A percentile compares a stretch with the other conserved stretches of the same genome.
phyloP scores from a whole-genome alignment of 1,140 invertebrate species.

The Zaprionus ghesquierei region DNA sequence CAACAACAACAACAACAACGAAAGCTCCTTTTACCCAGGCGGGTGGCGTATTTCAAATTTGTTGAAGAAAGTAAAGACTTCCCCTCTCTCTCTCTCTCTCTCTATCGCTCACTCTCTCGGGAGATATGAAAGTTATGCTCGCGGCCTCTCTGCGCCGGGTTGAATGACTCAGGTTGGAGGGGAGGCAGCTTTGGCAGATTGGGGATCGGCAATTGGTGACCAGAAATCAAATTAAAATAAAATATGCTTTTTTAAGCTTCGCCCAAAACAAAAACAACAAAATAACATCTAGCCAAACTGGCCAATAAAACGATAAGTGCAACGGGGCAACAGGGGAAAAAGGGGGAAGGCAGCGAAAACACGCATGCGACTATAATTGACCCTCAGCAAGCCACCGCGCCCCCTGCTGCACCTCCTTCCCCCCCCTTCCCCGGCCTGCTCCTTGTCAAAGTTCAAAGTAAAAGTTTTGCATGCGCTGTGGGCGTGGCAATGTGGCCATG shows the following conservation, averaged over 20 bases:
- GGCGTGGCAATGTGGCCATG: constrained; percentile 28
- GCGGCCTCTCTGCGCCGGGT: constrained; percentile 30
- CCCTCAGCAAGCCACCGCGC: not conserved
- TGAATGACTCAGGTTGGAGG: constrained; percentile 65
- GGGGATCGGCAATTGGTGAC: constrained; percentile 10
- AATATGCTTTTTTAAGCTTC: constrained; percentile 37
- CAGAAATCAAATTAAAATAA: constrained; percentile 60
- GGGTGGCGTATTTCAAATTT: constrained; percentile 60
- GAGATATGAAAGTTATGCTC: constrained; percentile 56
- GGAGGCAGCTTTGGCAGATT: not conserved
- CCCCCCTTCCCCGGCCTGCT: not conserved
- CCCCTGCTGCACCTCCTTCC: not conserved
- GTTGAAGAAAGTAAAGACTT: constrained; percentile 60
- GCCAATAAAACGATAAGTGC: constrained; percentile 24
- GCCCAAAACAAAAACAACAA: constrained; percentile 6
- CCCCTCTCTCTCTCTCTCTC: not conserved
- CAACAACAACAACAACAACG: constrained; percentile 17
- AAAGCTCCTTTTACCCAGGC: constrained; percentile 55
- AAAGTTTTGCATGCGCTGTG: constrained; percentile 30
- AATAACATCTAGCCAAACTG: constrained; percentile 5
- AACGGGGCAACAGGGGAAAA: not conserved
- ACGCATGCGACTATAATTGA: constrained; percentile 20
- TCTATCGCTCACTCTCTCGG: not conserved
- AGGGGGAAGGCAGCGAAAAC: not conserved
- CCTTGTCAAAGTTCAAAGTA: constrained; percentile 53